Evolutionary conservation across 2,113 vertebrate genomes (phyloP).

Genomic region (Nibea coibor): DNA sequence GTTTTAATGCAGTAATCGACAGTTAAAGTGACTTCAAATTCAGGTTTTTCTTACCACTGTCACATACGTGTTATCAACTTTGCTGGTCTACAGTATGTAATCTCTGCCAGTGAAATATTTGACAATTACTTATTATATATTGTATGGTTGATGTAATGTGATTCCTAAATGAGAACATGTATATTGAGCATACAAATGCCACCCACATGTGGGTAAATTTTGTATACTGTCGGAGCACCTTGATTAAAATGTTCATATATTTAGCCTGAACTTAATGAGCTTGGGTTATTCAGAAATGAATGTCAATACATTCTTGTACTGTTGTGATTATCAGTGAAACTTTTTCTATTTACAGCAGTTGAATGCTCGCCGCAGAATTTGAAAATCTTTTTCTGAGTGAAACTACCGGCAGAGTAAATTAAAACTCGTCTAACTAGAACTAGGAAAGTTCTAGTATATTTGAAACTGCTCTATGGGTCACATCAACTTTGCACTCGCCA

Average conservation of each 20-base stretch:
- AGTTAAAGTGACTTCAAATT: too few species aligned
- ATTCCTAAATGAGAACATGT: too few species aligned
- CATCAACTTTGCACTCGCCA: not conserved
- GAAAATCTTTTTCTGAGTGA: slow-evolving; percentile 20
- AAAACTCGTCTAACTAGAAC: not conserved
- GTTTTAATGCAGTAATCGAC: too few species aligned
- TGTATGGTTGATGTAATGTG: not conserved
- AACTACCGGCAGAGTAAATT: slow-evolving; percentile 14
- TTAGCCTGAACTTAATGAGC: slow-evolving; percentile 43
- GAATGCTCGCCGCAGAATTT: not conserved
- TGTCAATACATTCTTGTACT: slow-evolving; percentile 11
- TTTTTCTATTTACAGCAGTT: slow-evolving; percentile 4
- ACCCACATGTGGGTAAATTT: slow-evolving; percentile 33
- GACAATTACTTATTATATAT: too few species aligned
- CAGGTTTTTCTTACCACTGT: too few species aligned
- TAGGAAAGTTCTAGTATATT: not conserved
- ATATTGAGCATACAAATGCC: slow-evolving; percentile 20
- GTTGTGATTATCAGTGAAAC: slow-evolving; percentile 17
- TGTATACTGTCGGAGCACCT: slow-evolving; percentile 14
- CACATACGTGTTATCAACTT: too few species aligned
- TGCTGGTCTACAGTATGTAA: too few species aligned
- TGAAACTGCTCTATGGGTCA: not conserved
- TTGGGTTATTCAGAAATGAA: slow-evolving; percentile 47
- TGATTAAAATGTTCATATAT: slow-evolving; percentile 54
- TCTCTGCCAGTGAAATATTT: too few species aligned